Conservation (phyloP, 2,797 vertebrate species). For the Emys orbicularis region DNA sequence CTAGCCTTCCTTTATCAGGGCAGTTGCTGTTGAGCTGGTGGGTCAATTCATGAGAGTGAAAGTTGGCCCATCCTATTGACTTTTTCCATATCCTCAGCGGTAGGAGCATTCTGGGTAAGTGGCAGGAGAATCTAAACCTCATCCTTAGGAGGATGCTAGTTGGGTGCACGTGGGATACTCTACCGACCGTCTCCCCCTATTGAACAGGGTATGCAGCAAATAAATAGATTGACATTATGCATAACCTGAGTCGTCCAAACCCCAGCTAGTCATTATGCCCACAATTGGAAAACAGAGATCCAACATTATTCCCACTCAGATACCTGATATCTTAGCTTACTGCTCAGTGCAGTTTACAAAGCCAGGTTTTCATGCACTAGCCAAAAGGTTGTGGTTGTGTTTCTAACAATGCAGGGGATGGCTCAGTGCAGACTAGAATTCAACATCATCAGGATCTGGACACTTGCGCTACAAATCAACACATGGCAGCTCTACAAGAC, state of each 20-base stretch:
- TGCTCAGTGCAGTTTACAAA: not conserved
- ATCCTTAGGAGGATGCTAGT: not conserved
- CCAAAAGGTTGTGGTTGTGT: not conserved
- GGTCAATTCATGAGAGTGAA: not conserved
- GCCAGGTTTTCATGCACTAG: not conserved
- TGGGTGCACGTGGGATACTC: rapidly evolving
- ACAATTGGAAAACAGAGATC: not conserved
- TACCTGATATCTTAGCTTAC: not conserved
- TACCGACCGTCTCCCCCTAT: not conserved
- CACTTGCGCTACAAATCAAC: not conserved
- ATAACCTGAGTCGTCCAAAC: not conserved
- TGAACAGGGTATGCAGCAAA: not conserved
- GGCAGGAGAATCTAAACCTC: not conserved
- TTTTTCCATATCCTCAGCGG: rapidly evolving
- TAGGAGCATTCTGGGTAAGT: not conserved
- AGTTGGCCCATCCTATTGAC: not conserved
- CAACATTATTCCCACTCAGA: not conserved
- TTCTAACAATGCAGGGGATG: not conserved
- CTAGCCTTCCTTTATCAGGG: not conserved
- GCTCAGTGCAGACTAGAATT: not conserved
- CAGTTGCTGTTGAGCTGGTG: not conserved
- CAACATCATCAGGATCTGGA: not conserved
- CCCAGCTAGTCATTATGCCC: not conserved
- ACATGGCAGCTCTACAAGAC: not conserved
- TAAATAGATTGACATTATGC: not conserved